phyloP scores from a whole-genome alignment of 2,888 invertebrate genomes.

The Perizoma flavofasciatum region DNA sequence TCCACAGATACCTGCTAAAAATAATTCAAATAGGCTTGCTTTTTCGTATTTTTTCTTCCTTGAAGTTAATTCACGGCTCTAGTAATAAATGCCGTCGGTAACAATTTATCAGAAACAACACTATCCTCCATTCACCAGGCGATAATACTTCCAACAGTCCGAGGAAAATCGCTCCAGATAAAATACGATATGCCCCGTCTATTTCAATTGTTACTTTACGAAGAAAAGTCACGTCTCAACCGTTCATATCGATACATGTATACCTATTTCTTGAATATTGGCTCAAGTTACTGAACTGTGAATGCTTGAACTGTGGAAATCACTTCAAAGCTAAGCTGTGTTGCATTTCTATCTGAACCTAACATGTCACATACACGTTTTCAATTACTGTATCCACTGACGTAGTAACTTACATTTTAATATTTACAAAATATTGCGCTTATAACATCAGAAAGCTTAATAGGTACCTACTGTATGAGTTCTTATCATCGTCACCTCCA shows the following conservation, averaged over 20 bases:
- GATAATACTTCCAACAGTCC: background rate
- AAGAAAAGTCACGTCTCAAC: background rate
- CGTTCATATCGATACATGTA: background rate
- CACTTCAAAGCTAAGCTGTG: background rate
- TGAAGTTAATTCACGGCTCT: background rate
- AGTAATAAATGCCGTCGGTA: background rate
- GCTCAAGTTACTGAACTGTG: no score
- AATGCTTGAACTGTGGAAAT: no score
- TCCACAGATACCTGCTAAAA: no score
- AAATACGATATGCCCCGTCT: background rate
- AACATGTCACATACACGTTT: no score
- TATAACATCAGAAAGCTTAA: no score
- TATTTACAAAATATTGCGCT: no score
- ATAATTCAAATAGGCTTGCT: background rate
- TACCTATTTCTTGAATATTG: background rate
- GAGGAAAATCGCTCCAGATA: background rate
- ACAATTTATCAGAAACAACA: background rate
- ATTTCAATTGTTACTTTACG: background rate
- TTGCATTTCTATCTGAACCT: no score
- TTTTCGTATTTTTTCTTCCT: background rate
- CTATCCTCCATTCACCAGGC: background rate
- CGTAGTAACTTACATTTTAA: no score
- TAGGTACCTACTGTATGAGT: no score
- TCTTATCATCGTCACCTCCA: no score
- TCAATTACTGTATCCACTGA: no score